Evolutionary conservation across 1,140 invertebrate genomes (phyloP).

Genomic region (Plectrocnemia conspersa): DNA sequence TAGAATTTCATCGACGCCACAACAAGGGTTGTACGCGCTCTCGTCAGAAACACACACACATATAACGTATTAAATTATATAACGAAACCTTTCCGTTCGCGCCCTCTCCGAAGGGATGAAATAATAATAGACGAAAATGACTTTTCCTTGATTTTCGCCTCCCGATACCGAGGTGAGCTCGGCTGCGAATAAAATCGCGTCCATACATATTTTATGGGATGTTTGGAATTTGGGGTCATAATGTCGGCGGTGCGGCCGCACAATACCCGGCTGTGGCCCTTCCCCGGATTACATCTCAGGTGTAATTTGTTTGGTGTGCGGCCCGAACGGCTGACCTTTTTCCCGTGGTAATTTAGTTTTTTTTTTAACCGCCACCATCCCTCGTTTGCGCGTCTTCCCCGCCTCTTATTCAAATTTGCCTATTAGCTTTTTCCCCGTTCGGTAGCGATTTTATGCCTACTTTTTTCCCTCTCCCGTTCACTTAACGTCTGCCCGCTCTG

Average conservation of each 20-base stretch:
- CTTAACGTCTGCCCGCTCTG: neutral
- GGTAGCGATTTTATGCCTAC: too few species aligned
- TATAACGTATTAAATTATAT: too few species aligned
- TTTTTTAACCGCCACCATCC: conserved; percentile 1
- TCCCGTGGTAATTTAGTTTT: conserved; percentile 24
- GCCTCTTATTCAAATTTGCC: conserved; percentile 20
- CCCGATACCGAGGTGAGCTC: conserved; percentile 25
- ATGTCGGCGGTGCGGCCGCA: conserved; percentile 18
- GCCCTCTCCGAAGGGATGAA: too few species aligned
- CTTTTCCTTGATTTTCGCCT: conserved; percentile 14
- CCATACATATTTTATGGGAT: conserved; percentile 31
- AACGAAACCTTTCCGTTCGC: too few species aligned
- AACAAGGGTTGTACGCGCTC: too few species aligned
- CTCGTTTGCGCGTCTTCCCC: neutral
- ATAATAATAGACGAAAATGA: too few species aligned
- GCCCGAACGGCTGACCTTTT: conserved; percentile 28
- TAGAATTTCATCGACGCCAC: too few species aligned
- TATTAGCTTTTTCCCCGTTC: too few species aligned
- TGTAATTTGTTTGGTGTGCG: conserved; percentile 23
- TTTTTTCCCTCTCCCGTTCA: conserved; percentile 9
- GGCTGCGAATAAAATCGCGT: conserved; percentile 18
- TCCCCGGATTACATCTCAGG: conserved; percentile 25
- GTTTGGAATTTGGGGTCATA: conserved; percentile 20
- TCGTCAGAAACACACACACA: too few species aligned
- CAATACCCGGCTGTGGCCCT: conserved; percentile 15